Evolutionary conservation across 2,888 invertebrate genomes (phyloP), one percentile per base, ranked within the genome.

Genomic region (Coremacera marginata): DNA sequence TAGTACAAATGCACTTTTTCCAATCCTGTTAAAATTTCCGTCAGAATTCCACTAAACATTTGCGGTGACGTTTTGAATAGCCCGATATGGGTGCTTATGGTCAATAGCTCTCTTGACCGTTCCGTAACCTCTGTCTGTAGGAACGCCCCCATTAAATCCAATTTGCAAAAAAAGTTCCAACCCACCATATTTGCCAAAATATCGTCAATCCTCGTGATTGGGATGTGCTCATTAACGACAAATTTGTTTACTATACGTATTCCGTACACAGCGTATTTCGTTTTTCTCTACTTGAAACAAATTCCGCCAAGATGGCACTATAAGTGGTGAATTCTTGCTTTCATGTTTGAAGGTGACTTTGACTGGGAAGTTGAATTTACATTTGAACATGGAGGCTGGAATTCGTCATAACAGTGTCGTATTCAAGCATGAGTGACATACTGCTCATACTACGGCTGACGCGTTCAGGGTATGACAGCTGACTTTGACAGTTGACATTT

Each of bases 1-100:
- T 78, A 70, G 65, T 79, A 81, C 11, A 75, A 76, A 5, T 34
- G 52, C 2, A 78, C 72, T 9, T 60, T 60, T 0, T 76, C 34
- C 16, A 81, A 62, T 2, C 71, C 78, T 9, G 22, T 19, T 27
- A 81, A 60, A 34, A 81, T 77, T 74, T 79, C 67, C 70, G 81
- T 80, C 73, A 80, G 79, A 49, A 81, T 60, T 0, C 65, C 71
- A 73, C 80, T 79, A 57, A 78, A 79, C 55, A 77, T 77, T 34
- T 74, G 31, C n/a, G 81, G 80, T 51, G 81, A 81, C 19, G 60
- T 70, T 3, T 77, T 75, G 11, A 81, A n/a, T n/a, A n/a, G 19
- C 14, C 77, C 81, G 79, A 86, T 76, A 83, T 34, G 16, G 14
- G 7, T 22, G 57, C n/a, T 9, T 52, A 22, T 57, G 57, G 22